Percentiles rank a stretch among this genome's conserved stretches.
phyloP scores from a whole-genome alignment of 2,113 vertebrate genomes.

The Phaethon lepturus region DNA sequence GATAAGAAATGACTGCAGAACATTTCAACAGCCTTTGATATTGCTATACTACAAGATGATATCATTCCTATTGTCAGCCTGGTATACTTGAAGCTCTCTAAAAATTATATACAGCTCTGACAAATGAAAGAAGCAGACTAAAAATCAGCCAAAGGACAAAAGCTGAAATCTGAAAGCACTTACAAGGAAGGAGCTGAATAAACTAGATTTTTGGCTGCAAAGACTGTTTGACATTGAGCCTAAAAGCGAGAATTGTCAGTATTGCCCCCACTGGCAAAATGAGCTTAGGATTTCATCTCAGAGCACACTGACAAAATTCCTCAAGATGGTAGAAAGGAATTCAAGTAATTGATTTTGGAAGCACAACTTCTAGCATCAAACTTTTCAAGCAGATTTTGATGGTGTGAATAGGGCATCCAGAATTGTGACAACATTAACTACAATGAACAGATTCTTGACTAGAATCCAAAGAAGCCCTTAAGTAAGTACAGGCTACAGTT shows the following conservation, averaged over 20 bases:
- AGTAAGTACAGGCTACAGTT: neutral
- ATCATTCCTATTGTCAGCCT: neutral
- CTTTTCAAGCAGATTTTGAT: slow-evolving; percentile 39
- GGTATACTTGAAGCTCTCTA: neutral
- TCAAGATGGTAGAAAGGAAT: neutral
- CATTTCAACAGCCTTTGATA: neutral
- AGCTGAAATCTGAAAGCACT: neutral
- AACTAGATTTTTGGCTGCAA: neutral
- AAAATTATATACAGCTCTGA: neutral
- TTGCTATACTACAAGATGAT: neutral
- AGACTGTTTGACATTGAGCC: neutral
- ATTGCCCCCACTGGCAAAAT: neutral
- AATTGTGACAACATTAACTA: slow-evolving; percentile 31
- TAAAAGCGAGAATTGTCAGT: neutral
- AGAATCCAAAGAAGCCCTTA: neutral
- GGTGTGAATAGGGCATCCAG: slow-evolving; percentile 54
- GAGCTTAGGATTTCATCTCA: neutral
- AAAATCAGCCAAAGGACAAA: slow-evolving; percentile 18
- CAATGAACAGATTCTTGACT: slow-evolving; percentile 8
- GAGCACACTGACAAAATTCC: slow-evolving; percentile 11
- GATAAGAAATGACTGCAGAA: neutral
- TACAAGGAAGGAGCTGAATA: neutral
- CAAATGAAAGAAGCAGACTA: neutral
- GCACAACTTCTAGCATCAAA: neutral
- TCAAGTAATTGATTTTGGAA: slow-evolving; percentile 40